Evolutionary conservation across 2,113 vertebrate genomes (phyloP).

Genomic region (Vombatus ursinus): DNA sequence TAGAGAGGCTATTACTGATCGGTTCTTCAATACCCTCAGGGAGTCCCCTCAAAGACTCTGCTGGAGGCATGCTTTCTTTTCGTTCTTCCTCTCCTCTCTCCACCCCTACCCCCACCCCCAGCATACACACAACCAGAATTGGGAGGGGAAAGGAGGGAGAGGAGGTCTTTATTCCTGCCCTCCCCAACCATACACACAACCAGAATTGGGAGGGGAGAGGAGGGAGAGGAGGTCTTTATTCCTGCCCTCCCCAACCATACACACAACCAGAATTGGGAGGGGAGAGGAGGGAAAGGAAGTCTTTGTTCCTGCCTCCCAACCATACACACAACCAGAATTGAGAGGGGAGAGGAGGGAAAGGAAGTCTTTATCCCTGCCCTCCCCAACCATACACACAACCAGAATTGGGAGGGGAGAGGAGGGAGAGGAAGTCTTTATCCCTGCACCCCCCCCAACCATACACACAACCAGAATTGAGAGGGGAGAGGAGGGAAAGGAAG

Average conservation of each 20-base stretch:
- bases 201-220: constrained; percentile 37
- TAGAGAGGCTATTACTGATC: background rate
- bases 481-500: too few relatives aligned
- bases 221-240: background rate
- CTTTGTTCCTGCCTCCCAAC: too few relatives aligned
- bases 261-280: constrained; percentile 2
- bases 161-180: background rate
- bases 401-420: too few relatives aligned
- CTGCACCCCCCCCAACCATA: too few relatives aligned
- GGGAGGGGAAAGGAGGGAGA: background rate
- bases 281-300: background rate
- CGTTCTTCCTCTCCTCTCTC: background rate
- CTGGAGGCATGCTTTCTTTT: background rate
- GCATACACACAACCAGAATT: background rate
- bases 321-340: too few relatives aligned
- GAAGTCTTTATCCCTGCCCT: too few relatives aligned
- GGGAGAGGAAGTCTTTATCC: too few relatives aligned
- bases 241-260: background rate
- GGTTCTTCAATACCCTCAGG: background rate
- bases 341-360: too few relatives aligned
- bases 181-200: accelerated
- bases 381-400: too few relatives aligned
- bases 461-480: too few relatives aligned
- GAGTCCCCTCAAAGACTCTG: background rate
- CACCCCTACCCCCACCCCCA: background rate